These are phyloP conservation scores for Ornithoptera alexandrae DNA, from an alignment of 2,888 invertebrate genomes.

Conservation along the genomic window DNA sequence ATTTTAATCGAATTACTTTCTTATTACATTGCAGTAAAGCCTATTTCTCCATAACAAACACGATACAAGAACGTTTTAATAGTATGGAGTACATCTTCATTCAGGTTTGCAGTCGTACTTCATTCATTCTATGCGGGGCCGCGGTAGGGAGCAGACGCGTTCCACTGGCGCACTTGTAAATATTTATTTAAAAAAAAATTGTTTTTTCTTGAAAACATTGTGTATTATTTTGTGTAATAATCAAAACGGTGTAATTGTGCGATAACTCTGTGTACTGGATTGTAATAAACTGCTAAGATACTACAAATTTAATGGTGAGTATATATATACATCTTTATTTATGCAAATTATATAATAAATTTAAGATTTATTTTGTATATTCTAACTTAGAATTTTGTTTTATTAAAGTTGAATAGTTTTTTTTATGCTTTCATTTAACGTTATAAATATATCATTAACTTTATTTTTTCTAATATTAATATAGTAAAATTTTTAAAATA, in stretches of 20 bases:
- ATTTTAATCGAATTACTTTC: slow-evolving; percentile 16
- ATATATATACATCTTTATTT: not conserved
- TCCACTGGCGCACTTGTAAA: too few species aligned
- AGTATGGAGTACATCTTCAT: slow-evolving; percentile 42
- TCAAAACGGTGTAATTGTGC: slow-evolving; percentile 18
- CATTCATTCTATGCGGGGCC: slow-evolving; percentile 22
- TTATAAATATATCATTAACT: too few species aligned
- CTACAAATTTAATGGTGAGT: slow-evolving; percentile 25
- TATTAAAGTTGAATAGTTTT: too few species aligned
- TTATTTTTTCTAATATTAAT: too few species aligned
- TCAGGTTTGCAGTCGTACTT: slow-evolving; percentile 33
- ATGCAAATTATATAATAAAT: not conserved
- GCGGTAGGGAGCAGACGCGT: not conserved
- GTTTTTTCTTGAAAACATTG: not conserved
- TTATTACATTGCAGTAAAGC: accelerated
- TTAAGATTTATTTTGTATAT: too few species aligned
- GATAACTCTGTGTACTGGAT: slow-evolving; percentile 21
- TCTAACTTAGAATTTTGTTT: too few species aligned
- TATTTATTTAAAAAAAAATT: too few species aligned
- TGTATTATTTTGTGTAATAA: slow-evolving; percentile 19
- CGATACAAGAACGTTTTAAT: slow-evolving; percentile 11
- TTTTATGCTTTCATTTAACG: too few species aligned
- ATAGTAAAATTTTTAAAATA: too few species aligned
- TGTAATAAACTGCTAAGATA: not conserved
- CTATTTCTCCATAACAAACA: slow-evolving; percentile 33